Base-by-base conservation (phyloP, 2,113 vertebrate species). In the Apus apus region DNA sequence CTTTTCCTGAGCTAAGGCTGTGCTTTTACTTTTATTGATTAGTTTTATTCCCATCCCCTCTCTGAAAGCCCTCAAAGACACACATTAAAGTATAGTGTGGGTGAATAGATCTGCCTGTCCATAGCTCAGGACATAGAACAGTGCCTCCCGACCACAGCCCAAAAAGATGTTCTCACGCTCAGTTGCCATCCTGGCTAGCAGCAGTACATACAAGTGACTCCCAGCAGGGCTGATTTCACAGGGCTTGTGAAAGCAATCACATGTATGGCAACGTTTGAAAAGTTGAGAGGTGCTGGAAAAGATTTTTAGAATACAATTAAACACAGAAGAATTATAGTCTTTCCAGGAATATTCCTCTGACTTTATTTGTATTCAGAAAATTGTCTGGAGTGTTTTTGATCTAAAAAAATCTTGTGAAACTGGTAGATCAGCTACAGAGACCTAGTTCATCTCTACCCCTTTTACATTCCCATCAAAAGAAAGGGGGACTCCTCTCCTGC, bases 241-340 rank as follows among this genome's bases (percentile, higher is more conserved):
- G 40, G 17, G 32, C 23, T 30, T 43, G 13, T 36, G 29, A 78
- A 53, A 74, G 34, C 38, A 60, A 18, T 23, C 56, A 23, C 5
- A 0, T 4, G 19, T 18, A 80, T 1, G 1, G 53, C 34, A 73
- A 34, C 1, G 0, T 19, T 29, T 30, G 61, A 77, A 22, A 62
- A 64, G 38, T 11, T 45, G 36, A 88, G 30, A 62, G 4, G 25
- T 26, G 38, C 2, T 76, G 50, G 56, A 58, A 76, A 88, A 58
- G 26, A 23, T 60, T 4, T 36, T 89, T n/a, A 67, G 46, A 76
- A 70, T 8, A 36, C 32, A 62, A 16, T 51, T 46, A 61, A 45
- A 26, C 38, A 78, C 14, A 20, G 6, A 38, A 56, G 76, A 64
- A 66, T 13, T 4, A 50, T 7, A 67, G 8, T 43, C 13, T 64